Percentiles rank a stretch among this genome's conserved stretches.
Conservation (phyloP, 2,797 vertebrate genomes). For the Aselliscus stoliczkanus region DNA sequence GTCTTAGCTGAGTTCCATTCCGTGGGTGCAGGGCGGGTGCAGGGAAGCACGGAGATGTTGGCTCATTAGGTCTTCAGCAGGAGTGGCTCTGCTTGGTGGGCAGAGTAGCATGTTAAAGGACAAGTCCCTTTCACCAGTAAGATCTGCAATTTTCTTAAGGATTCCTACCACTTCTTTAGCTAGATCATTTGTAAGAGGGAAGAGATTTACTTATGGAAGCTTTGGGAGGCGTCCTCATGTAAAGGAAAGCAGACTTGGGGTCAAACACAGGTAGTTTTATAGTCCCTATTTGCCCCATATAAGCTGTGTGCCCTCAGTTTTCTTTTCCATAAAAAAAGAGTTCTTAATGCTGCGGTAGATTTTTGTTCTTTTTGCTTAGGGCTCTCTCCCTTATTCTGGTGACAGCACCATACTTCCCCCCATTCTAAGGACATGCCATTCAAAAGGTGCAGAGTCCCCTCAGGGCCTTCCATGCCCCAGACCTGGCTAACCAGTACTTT, state of each 20-base stretch:
- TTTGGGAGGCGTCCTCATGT: not conserved
- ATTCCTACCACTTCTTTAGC: not conserved
- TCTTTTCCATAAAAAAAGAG: not conserved
- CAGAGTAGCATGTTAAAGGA: too few relatives aligned
- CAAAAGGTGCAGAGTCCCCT: not conserved
- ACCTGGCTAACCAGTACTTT: not conserved
- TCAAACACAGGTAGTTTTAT: not conserved
- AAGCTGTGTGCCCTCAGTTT: not conserved
- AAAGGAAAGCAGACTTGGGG: not conserved
- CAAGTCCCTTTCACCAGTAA: not conserved
- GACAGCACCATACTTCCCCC: not conserved
- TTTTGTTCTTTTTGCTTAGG: not conserved
- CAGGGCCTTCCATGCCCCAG: not conserved
- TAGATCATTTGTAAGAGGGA: not conserved
- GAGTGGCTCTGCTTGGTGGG: not conserved
- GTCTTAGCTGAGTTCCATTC: not conserved
- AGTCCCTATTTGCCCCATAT: not conserved
- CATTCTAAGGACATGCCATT: not conserved
- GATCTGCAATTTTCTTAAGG: not conserved
- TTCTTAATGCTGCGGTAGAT: not conserved
- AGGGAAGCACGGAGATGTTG: not conserved
- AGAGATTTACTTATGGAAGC: not conserved
- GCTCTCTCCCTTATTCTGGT: not conserved
- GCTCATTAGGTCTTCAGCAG: not conserved
- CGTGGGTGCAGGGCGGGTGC: not conserved